A percentile compares a stretch with the other conserved stretches of the same genome.
Evolutionary conservation across 2,888 invertebrate species (phyloP).

Genomic region (Alloscopus bannaensis): DNA sequence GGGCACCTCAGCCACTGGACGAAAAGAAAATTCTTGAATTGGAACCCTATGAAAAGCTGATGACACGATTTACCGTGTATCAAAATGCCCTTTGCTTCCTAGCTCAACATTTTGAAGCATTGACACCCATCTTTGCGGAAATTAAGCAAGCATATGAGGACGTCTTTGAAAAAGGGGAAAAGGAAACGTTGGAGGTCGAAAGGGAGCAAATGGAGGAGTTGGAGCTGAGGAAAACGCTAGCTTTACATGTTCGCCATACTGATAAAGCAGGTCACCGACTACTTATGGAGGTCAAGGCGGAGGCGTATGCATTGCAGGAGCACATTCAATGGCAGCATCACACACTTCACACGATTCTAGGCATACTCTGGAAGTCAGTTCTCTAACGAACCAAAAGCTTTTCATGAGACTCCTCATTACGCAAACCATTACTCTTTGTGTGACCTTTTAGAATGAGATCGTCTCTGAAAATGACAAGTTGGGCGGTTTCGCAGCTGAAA

Average conservation of each 20-base stretch:
- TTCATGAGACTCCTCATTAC: not conserved
- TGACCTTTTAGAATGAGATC: conserved; percentile 44
- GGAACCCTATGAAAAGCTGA: conserved; percentile 54
- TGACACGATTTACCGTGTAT: conserved; percentile 43
- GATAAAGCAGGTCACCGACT: conserved; percentile 45
- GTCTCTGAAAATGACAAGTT: conserved; percentile 39
- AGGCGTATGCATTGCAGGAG: conserved; percentile 53
- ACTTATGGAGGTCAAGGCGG: conserved; percentile 39
- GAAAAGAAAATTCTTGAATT: conserved; percentile 33
- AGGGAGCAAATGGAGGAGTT: conserved; percentile 54
- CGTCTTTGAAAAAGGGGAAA: conserved; percentile 55
- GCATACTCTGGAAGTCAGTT: conserved; percentile 53
- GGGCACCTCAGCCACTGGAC: conserved; percentile 41
- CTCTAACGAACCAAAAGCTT: not conserved
- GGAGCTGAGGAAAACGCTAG: conserved; percentile 29
- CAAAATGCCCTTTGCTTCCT: conserved; percentile 54
- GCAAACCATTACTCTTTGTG: not conserved
- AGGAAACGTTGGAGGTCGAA: conserved; percentile 52
- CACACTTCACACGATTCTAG: conserved; percentile 42
- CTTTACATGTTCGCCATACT: conserved; percentile 38
- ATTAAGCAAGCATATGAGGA: conserved; percentile 58
- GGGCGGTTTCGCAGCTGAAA: conserved; percentile 36
- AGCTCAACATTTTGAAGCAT: conserved; percentile 54
- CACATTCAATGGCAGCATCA: conserved; percentile 55
- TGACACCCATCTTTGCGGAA: conserved; percentile 49